Evolutionary conservation across 2,113 vertebrate genomes (phyloP).

Genomic region (Sinosuthora webbiana): DNA sequence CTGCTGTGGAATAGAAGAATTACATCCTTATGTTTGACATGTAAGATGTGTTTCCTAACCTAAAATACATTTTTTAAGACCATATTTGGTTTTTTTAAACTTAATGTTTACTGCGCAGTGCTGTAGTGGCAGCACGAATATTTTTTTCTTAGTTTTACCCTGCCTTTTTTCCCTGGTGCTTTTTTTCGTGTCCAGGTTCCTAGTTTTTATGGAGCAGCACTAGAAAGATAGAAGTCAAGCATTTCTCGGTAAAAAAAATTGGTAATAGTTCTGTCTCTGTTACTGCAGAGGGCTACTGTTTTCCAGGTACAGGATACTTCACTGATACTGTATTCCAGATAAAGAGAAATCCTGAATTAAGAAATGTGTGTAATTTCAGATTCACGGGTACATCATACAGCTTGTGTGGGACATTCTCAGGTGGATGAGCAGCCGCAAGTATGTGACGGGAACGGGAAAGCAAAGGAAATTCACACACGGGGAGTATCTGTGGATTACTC

Average conservation of each 20-base stretch:
- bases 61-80: background rate
- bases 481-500: constrained; percentile 76
- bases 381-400: background rate
- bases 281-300: background rate
- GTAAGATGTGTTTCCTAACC: background rate
- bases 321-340: background rate
- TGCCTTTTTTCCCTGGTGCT: background rate
- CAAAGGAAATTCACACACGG: constrained; percentile 61
- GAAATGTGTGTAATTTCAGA: background rate
- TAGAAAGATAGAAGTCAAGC: background rate
- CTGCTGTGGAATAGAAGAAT: background rate
- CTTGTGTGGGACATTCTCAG: constrained; percentile 54
- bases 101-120: background rate
- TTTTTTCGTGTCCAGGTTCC: background rate
- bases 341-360: background rate
- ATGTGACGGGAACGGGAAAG: constrained; percentile 62
- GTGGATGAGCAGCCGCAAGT: constrained; percentile 74
- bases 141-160: background rate
- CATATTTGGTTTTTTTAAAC: background rate
- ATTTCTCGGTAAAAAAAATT: fast-evolving
- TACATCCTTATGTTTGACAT: background rate
- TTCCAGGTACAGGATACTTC: background rate
- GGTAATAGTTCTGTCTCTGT: background rate
- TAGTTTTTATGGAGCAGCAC: background rate
- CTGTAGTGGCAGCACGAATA: background rate